Evolutionary conservation across 2,888 invertebrate genomes (phyloP), one percentile per base, ranked within the genome.

Genomic region (Pyralis farinalis): DNA sequence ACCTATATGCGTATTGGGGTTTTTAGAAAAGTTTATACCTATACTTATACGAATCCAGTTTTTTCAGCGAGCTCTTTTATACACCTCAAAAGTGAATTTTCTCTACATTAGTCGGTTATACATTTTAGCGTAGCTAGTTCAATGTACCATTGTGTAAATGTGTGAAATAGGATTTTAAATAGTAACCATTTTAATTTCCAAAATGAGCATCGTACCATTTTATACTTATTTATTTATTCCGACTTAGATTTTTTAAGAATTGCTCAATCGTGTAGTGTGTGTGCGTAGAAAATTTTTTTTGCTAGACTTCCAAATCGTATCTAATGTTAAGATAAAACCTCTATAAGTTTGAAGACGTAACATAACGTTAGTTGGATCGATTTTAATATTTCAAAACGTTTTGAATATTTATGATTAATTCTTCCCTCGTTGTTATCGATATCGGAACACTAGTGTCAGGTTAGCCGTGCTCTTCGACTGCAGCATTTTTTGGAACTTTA

Each of bases 1-100:
- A 74, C 74, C 73, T 82, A 79, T 79, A 60, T 58, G 58, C 57
- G 63, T 73, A 67, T 76, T 70, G 71, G 72, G 70, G 64, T 72
- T 84, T 85, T 84, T 85, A 85, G 79, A 86, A 61, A 83, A 63
- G 48, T 85, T 85, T 87, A 79, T 78, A 76, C 61, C 67, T 79
- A 75, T 79, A 79, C 70, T 67, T 83, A 76, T 79, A 85, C 58
- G 65, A 64, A 74, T 74, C 74, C 74, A 72, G 69, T 72, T 75
- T 81, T 63, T 79, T 76, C 77, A 77, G 70, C 66, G 68, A 71
- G 62, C 70, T 75, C 67, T 84, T 84, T 83, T 86, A 85, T 83
- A 83, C 79, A 78, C 72, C 70, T 75, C 65, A 66, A 72, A 16
- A 72, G 81, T 82, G 77, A 74, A 72, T 78, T 77, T 76, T 68